These are phyloP conservation scores for Ligdia adustata DNA, from an alignment of 2,888 invertebrate species.

Conservation along the genomic window DNA sequence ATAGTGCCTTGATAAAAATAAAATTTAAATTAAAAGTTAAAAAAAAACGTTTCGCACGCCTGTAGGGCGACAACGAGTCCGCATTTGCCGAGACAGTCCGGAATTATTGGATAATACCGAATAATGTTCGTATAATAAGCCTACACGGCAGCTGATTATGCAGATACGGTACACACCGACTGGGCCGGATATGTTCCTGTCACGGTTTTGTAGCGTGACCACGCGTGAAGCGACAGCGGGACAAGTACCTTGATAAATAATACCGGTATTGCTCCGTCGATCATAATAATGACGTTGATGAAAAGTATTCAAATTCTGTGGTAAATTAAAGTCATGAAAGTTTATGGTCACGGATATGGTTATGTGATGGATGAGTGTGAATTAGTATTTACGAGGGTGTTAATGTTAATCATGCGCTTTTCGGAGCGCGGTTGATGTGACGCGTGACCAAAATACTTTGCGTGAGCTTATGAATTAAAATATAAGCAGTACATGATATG, in stretches of 20 bases:
- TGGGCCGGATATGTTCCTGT: constrained; percentile 24
- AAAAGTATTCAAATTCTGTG: constrained; percentile 23
- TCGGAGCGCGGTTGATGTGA: not conserved
- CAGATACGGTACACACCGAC: constrained; percentile 23
- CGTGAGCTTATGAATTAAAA: not conserved
- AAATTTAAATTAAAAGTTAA: too few relatives aligned
- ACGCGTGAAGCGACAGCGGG: constrained; percentile 22
- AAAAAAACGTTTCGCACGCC: constrained; percentile 13
- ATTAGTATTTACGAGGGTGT: constrained; percentile 11
- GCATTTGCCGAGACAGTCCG: constrained; percentile 19
- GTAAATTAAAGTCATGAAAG: constrained; percentile 5
- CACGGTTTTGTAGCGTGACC: constrained; percentile 28
- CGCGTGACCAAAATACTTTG: not conserved
- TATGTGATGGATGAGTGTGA: constrained; percentile 13
- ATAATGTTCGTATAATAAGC: constrained; percentile 29
- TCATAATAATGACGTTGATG: constrained; percentile 17
- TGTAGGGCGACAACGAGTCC: constrained; percentile 22
- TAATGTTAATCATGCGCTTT: constrained; percentile 10
- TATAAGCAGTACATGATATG: too few relatives aligned
- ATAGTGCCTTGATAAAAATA: too few relatives aligned
- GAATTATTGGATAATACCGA: constrained; percentile 26
- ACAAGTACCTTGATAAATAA: constrained; percentile 20
- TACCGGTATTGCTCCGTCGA: constrained; percentile 6
- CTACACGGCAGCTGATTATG: constrained; percentile 34
- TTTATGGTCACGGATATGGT: constrained; percentile 12